Base-by-base conservation (phyloP, 2,797 vertebrate species). In the Megaceryle alcyon region DNA sequence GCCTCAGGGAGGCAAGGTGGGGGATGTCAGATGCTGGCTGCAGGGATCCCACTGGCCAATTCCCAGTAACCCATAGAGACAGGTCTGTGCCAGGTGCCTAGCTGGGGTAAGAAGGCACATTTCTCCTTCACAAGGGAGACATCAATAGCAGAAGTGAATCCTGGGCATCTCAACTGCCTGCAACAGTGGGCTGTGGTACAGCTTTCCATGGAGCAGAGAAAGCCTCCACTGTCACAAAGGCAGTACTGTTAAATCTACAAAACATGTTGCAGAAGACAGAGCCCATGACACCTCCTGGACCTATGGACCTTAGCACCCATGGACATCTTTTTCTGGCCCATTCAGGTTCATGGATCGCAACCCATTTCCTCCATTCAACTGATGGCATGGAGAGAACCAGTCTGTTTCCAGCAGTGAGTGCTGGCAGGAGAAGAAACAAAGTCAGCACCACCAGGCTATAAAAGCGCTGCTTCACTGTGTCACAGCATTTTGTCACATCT, bases 401-500 rank as follows among this genome's bases (percentile, higher is more conserved):
- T 31, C 66, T 48, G 53, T n/a, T 54, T 44, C 72, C 44, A 92
- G 77, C n/a, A 33, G 8, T 3, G 31, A 79, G 19, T 8, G 23
- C 73, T 80, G 20, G 75, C 54, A 91, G 33, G 28, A 91, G 18
- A 59, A 86, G 79, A 86, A 23, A 3, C 72, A 86, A 64, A 60
- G 12, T 23, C 51, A 82, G 18, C 18, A 37, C 31, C 15, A 33
- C 1, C 15, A 33, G 71, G n/a, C 41, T 35, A 12, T 25, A 81
- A 77, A 73, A 88, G 53, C 2, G 0, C 28, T 29, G n/a, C 56
- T 91, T 68, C 9, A 26, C 83, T 9, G 4, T 28, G 46, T 33
- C 77, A 39, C 92, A 97, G 94, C 96, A 94, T 94, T 37, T 84
- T 23, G 66, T n/a, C 88, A 78, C 96, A 96, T 92, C 91, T 97